Conservation (phyloP, 2,113 vertebrate genomes). For the Atractosteus spatula region DNA sequence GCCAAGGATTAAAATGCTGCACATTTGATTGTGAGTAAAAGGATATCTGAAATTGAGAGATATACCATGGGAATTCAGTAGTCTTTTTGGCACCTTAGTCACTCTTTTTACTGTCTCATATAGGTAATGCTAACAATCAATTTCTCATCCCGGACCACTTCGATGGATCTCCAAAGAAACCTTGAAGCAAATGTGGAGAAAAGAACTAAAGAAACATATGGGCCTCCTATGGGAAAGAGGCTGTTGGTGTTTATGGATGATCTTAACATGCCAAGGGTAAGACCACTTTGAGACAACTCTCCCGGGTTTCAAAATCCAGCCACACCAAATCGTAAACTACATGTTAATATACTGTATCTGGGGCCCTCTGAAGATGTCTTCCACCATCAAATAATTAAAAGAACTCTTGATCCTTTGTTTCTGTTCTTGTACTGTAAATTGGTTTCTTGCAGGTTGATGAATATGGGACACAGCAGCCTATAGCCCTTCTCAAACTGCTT, state of each 20-base stretch:
- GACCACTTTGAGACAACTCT: neutral
- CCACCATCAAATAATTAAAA: neutral
- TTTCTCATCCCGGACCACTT: conserved; percentile 93
- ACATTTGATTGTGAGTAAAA: too few species aligned
- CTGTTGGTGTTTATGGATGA: conserved; percentile 93
- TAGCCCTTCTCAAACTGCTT: conserved; percentile 87
- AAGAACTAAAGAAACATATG: conserved; percentile 84
- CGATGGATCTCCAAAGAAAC: conserved; percentile 90
- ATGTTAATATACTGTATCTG: too few species aligned
- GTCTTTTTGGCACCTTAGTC: too few species aligned
- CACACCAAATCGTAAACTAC: too few species aligned
- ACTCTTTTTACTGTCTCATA: neutral
- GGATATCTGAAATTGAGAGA: too few species aligned
- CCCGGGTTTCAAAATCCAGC: too few species aligned
- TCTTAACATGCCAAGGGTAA: conserved; percentile 94
- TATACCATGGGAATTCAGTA: too few species aligned
- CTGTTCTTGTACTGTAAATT: neutral
- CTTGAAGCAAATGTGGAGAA: conserved; percentile 91
- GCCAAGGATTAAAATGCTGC: too few species aligned
- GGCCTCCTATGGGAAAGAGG: conserved; percentile 87
- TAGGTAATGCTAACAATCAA: conserved; percentile 82
- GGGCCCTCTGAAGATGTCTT: too few species aligned
- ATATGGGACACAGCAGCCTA: conserved; percentile 94
- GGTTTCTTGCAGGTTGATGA: conserved; percentile 75
- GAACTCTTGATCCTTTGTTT: neutral